Evolutionary conservation across 1,140 invertebrate species (phyloP).

Genomic region (Sweltsa coloradensis): DNA sequence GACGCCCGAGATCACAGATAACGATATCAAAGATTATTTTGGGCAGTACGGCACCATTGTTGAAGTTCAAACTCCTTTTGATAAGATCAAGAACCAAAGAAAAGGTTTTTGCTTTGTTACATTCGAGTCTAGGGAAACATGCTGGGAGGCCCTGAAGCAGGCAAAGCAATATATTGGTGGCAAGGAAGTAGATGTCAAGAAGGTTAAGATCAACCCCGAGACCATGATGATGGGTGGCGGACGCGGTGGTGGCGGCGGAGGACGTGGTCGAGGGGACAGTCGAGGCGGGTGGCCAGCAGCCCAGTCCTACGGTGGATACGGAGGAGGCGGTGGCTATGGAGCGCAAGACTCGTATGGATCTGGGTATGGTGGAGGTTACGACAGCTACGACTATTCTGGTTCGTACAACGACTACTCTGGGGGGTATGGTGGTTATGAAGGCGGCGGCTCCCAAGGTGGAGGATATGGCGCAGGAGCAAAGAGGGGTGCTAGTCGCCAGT

Average conservation of each 20-base stretch:
- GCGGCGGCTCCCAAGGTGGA: too few relatives aligned
- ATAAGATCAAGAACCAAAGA: slow-evolving; percentile 52
- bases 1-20: slow-evolving; percentile 45
- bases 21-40: slow-evolving; percentile 49
- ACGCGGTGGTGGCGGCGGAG: slow-evolving; percentile 12
- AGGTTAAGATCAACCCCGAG: slow-evolving; percentile 37
- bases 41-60: slow-evolving; percentile 46
- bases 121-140: slow-evolving; percentile 47
- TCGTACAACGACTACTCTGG: too few relatives aligned
- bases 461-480: too few relatives aligned
- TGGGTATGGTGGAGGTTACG: too few relatives aligned
- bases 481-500: too few relatives aligned
- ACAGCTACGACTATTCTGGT: too few relatives aligned
- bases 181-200: slow-evolving; percentile 45
- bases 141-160: slow-evolving; percentile 44
- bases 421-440: too few relatives aligned
- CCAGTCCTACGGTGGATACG: too few relatives aligned
- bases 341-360: too few relatives aligned
- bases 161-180: slow-evolving; percentile 49
- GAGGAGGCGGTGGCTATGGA: too few relatives aligned
- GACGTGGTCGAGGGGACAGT: slow-evolving; percentile 13
- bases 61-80: slow-evolving; percentile 55
- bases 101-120: slow-evolving; percentile 55
- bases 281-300: too few relatives aligned
- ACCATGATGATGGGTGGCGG: slow-evolving; percentile 20